Conservation (phyloP, 2,888 invertebrate species). For the Cotesia congregata region DNA sequence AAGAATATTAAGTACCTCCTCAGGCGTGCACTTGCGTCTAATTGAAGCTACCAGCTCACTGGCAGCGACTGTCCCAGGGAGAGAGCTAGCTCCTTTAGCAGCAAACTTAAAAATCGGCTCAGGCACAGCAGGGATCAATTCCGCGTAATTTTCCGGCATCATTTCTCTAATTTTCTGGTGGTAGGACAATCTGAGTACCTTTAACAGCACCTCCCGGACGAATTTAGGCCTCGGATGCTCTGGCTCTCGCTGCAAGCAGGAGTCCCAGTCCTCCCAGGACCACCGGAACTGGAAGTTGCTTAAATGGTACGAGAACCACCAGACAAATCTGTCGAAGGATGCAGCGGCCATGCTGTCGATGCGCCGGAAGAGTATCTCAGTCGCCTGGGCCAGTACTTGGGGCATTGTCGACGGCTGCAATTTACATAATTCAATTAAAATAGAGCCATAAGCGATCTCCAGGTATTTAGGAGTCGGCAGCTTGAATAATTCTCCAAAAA, state of each 20-base stretch:
- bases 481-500: constrained; percentile 94
- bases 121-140: constrained; percentile 87
- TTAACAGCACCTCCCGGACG: constrained; percentile 90
- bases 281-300: constrained; percentile 99
- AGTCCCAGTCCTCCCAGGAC: constrained; percentile 98
- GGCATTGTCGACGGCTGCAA: constrained; percentile 97
- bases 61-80: constrained; percentile 87
- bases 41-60: constrained; percentile 90
- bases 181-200: constrained; percentile 90
- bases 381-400: constrained; percentile 95
- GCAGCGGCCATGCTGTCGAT: constrained; percentile 97
- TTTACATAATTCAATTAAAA: constrained; percentile 97
- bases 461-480: constrained; percentile 90
- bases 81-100: constrained; percentile 86
- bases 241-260: constrained; percentile 84
- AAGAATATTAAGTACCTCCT: constrained; percentile 89
- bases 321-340: constrained; percentile 95
- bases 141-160: constrained; percentile 88
- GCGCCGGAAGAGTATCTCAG: constrained; percentile 95
- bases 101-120: constrained; percentile 92
- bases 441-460: constrained; percentile 94
- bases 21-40: constrained; percentile 89
- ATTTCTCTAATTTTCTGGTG: constrained; percentile 94
- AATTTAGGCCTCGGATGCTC: constrained; percentile 96
- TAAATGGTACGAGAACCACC: constrained; percentile 98